Conservation (phyloP, 1,140 invertebrate genomes). For the Drosophila triauraria region DNA sequence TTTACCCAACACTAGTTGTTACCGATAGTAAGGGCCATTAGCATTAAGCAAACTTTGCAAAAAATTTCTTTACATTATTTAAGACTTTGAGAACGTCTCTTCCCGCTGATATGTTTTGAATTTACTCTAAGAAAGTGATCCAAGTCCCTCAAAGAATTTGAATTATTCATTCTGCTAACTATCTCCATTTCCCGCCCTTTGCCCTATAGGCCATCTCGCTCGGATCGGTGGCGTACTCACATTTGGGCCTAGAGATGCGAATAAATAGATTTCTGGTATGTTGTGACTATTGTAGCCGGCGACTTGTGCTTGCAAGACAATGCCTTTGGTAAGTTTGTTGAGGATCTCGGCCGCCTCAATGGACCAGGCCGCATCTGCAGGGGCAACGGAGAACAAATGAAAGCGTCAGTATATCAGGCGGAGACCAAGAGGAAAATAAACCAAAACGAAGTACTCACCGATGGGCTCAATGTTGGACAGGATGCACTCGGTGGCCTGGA, state of each 20-base stretch:
- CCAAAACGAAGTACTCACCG: conserved; percentile 86
- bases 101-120: background rate
- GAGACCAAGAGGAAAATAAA: background rate
- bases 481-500: conserved; percentile 97
- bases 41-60: too few relatives aligned
- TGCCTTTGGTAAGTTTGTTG: conserved; percentile 90
- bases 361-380: conserved; percentile 88
- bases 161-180: too few relatives aligned
- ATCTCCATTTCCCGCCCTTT: conserved; percentile 6
- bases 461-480: conserved; percentile 94
- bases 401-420: conserved; percentile 7
- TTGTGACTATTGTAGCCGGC: conserved; percentile 92
- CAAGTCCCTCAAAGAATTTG: too few relatives aligned
- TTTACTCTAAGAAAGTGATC: background rate
- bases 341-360: conserved; percentile 91
- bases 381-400: conserved; percentile 12
- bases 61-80: too few relatives aligned
- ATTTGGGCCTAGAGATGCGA: conserved; percentile 89
- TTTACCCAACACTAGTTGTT: too few relatives aligned
- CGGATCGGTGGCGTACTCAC: conserved; percentile 86
- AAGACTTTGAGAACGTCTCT: too few relatives aligned
- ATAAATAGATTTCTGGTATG: conserved; percentile 92
- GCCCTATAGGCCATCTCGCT: conserved; percentile 32
- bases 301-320: conserved; percentile 94
- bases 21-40: too few relatives aligned